These are phyloP conservation scores for Trachops cirrhosus DNA, from an alignment of 2,797 vertebrate genomes.

Conservation along the genomic window DNA sequence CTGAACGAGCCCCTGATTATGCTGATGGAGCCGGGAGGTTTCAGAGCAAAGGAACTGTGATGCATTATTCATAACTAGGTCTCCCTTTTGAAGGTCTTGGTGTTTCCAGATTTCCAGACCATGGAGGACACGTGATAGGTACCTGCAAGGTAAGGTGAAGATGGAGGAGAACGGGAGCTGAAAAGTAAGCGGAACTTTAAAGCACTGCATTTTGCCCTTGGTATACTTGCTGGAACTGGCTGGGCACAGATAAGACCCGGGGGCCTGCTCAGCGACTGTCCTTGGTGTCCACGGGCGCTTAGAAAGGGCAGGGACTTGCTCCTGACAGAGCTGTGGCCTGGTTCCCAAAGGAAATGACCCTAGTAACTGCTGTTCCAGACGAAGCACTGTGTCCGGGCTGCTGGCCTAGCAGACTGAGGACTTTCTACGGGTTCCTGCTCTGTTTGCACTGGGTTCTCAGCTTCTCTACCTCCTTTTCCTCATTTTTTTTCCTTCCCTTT, in stretches of 20 bases:
- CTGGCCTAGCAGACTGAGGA: no score
- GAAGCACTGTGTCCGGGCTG: rapidly evolving
- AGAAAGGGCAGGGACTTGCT: not conserved
- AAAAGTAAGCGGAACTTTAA: not conserved
- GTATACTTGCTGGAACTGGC: not conserved
- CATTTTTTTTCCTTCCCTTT: not conserved
- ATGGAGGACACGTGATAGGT: slow-evolving; percentile 26
- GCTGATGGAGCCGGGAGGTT: slow-evolving; percentile 74
- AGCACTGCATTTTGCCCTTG: not conserved
- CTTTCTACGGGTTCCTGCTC: rapidly evolving
- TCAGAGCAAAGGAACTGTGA: slow-evolving; percentile 54
- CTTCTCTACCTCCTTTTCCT: not conserved
- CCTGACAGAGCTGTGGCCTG: not conserved
- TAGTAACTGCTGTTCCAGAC: rapidly evolving
- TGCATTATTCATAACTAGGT: slow-evolving; percentile 74
- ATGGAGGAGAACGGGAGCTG: not conserved
- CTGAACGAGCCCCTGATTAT: slow-evolving; percentile 65
- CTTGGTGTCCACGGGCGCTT: not conserved
- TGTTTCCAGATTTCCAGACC: slow-evolving; percentile 66
- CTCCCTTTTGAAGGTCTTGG: slow-evolving; percentile 60
- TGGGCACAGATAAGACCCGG: not conserved
- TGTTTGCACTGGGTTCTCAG: not conserved
- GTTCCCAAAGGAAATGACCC: not conserved
- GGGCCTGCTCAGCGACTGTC: no score
- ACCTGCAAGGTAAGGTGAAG: not conserved